Conservation (phyloP, 2,888 invertebrate genomes). For the Euzophera pinguis region DNA sequence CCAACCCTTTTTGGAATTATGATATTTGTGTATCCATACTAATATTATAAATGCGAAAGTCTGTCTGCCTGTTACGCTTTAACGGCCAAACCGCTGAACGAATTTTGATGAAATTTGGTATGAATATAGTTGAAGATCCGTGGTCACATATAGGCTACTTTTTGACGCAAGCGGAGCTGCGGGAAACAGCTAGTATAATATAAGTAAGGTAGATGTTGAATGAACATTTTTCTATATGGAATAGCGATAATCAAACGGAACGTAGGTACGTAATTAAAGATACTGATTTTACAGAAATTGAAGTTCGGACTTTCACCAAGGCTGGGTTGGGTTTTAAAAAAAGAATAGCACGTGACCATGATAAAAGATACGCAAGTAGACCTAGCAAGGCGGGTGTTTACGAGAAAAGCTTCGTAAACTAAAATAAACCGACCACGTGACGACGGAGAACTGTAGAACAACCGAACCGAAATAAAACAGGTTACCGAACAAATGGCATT, state of each 20-base stretch:
- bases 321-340: not conserved
- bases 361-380: constrained; percentile 10
- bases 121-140: too few species aligned
- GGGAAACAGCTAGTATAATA: too few species aligned
- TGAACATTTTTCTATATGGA: too few species aligned
- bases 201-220: too few species aligned
- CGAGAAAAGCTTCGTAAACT: constrained; percentile 35
- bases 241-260: not conserved
- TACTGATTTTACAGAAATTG: not conserved
- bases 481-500: constrained; percentile 38
- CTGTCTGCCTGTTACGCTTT: too few species aligned
- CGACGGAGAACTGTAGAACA: constrained; percentile 30
- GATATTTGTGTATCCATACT: too few species aligned
- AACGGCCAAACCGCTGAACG: too few species aligned
- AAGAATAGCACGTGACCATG: constrained; percentile 3
- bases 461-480: constrained; percentile 52
- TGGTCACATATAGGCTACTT: too few species aligned
- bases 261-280: not conserved
- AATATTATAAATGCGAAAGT: too few species aligned
- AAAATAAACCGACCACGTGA: constrained; percentile 63
- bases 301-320: not conserved
- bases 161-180: too few species aligned
- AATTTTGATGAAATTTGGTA: too few species aligned
- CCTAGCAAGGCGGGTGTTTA: constrained; percentile 4
- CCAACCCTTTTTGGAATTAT: too few species aligned